phyloP scores from a whole-genome alignment of 2,888 invertebrate species.

The Morinoia aosen region DNA sequence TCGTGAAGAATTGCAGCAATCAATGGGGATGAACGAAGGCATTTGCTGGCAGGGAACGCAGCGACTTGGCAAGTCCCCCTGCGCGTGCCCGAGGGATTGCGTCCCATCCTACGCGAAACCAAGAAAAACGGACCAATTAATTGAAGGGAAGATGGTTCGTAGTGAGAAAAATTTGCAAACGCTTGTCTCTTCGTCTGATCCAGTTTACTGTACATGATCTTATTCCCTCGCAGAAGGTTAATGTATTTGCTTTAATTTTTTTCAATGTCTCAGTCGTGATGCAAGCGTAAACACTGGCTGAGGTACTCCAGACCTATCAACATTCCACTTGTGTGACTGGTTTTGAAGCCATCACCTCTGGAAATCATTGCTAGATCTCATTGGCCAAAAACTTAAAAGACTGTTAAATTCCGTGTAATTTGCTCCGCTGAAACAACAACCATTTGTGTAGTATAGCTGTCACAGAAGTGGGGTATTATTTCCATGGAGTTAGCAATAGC shows the following conservation, averaged over 20 bases:
- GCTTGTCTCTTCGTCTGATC: no score
- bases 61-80: not conserved
- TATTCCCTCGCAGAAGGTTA: no score
- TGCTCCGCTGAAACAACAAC: not conserved
- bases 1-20: not conserved
- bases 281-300: not conserved
- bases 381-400: not conserved
- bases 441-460: not conserved
- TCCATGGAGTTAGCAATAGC: no score
- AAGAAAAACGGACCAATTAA: not conserved
- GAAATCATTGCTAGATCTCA: no score
- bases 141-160: not conserved
- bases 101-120: not conserved
- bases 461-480: no score
- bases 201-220: no score
- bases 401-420: not conserved
- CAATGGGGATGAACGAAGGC: not conserved
- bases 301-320: no score
- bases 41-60: not conserved
- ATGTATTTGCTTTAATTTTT: not conserved
- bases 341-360: no score
- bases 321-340: no score
- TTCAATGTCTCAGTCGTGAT: not conserved
- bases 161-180: not conserved
- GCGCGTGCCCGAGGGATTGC: not conserved